Conservation (phyloP, 2,888 invertebrate genomes). For the Lasiommata megera region DNA sequence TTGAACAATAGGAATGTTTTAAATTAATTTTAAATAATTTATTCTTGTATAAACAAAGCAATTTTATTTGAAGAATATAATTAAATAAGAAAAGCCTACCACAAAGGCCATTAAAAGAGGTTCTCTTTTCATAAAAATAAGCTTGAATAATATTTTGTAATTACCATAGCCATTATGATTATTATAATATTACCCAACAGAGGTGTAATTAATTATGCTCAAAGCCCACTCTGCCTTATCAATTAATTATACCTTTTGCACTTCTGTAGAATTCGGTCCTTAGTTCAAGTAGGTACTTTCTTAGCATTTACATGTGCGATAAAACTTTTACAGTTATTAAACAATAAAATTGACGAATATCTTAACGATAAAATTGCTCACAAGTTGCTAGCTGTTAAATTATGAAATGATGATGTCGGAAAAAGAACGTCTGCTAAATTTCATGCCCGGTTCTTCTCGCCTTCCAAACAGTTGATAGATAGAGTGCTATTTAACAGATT, state of each 20-base stretch:
- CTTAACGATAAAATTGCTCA: too few relatives aligned
- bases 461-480: too few relatives aligned
- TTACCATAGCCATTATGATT: slow-evolving; percentile 12
- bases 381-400: too few relatives aligned
- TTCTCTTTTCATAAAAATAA: slow-evolving; percentile 9
- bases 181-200: slow-evolving; percentile 12
- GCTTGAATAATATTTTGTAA: slow-evolving; percentile 16
- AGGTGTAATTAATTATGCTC: slow-evolving; percentile 25
- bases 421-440: too few relatives aligned
- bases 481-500: too few relatives aligned
- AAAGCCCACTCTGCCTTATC: slow-evolving; percentile 26
- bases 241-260: slow-evolving; percentile 19
- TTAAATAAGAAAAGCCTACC: slow-evolving; percentile 1
- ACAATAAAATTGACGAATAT: too few relatives aligned
- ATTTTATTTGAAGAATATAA: not conserved
- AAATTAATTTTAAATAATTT: not conserved
- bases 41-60: slow-evolving; percentile 1
- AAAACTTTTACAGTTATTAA: too few relatives aligned
- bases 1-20: not conserved
- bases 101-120: not conserved
- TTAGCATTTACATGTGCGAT: not conserved
- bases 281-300: not conserved
- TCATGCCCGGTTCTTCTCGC: too few relatives aligned
- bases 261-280: not conserved
- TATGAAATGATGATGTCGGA: too few relatives aligned